phyloP scores from a whole-genome alignment of 2,888 invertebrate species.

The Oscheius sp. region DNA sequence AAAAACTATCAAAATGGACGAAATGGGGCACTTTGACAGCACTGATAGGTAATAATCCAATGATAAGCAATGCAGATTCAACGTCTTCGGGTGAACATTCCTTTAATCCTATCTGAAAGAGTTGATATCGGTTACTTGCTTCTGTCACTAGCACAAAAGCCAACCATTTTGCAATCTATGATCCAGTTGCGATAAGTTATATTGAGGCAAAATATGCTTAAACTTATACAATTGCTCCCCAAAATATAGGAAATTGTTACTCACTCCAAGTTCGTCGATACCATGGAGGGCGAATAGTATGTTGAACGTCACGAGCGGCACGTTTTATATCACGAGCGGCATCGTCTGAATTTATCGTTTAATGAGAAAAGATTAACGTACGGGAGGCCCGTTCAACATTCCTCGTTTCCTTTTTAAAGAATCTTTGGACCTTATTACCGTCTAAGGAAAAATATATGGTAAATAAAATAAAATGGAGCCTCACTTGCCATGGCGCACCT shows the following conservation, averaged over 20 bases:
- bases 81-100: constrained; percentile 36
- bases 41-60: constrained; percentile 25
- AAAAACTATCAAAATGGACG: background rate
- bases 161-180: background rate
- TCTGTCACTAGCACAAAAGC: too few species aligned
- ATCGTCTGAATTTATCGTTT: constrained; percentile 4
- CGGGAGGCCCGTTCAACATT: constrained; percentile 18
- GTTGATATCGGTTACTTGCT: background rate
- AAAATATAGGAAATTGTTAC: background rate
- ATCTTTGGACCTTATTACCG: background rate
- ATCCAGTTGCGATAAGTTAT: background rate
- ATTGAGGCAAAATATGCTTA: background rate
- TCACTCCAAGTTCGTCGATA: constrained; percentile 52
- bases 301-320: constrained; percentile 40
- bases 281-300: constrained; percentile 50
- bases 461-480: background rate
- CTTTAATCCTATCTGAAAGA: constrained; percentile 44
- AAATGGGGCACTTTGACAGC: background rate
- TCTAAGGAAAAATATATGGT: background rate
- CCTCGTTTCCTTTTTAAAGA: constrained; percentile 22
- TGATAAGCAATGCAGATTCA: constrained; percentile 13
- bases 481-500: constrained; percentile 21
- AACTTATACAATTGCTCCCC: background rate
- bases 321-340: constrained; percentile 38
- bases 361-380: background rate